Conservation (phyloP, 1,140 invertebrate species). For the Pogonomyrmex barbatus region DNA sequence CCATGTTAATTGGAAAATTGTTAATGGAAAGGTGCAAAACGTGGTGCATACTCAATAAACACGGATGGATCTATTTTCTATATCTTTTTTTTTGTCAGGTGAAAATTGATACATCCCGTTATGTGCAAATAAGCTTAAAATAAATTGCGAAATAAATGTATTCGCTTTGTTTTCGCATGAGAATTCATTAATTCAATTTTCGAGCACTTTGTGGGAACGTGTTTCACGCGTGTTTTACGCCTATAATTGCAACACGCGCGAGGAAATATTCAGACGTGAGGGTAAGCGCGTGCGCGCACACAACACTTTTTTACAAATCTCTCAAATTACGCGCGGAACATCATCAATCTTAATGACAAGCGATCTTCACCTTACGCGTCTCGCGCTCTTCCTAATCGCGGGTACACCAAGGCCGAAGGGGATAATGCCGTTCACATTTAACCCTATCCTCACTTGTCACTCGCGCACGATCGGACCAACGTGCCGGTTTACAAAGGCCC, state of each 20-base stretch:
- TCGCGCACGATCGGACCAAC: slow-evolving; percentile 48
- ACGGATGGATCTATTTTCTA: background rate
- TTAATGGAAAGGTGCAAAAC: background rate
- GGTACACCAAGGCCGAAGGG: slow-evolving; percentile 56
- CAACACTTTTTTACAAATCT: slow-evolving; percentile 28
- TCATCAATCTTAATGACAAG: slow-evolving; percentile 63
- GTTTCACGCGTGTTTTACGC: slow-evolving; percentile 11
- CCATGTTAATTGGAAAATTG: slow-evolving; percentile 36
- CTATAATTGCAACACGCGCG: slow-evolving; percentile 12
- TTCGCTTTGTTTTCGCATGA: background rate
- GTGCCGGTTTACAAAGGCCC: slow-evolving; percentile 49
- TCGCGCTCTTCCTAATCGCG: slow-evolving; percentile 59
- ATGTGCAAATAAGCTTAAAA: background rate
- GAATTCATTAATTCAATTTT: slow-evolving; percentile 25
- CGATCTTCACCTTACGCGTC: slow-evolving; percentile 61
- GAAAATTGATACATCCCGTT: background rate
- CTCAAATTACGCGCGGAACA: slow-evolving; percentile 50
- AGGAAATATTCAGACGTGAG: background rate
- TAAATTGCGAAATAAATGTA: background rate
- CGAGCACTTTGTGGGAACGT: background rate
- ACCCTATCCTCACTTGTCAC: slow-evolving; percentile 64
- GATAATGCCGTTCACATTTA: slow-evolving; percentile 64
- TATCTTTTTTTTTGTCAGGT: too few species aligned
- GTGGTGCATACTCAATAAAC: background rate
- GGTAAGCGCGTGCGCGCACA: background rate